Evolutionary conservation across 2,888 invertebrate genomes (phyloP), one percentile per base, ranked within the genome.

Genomic region (Aphidoletes aphidimyza): DNA sequence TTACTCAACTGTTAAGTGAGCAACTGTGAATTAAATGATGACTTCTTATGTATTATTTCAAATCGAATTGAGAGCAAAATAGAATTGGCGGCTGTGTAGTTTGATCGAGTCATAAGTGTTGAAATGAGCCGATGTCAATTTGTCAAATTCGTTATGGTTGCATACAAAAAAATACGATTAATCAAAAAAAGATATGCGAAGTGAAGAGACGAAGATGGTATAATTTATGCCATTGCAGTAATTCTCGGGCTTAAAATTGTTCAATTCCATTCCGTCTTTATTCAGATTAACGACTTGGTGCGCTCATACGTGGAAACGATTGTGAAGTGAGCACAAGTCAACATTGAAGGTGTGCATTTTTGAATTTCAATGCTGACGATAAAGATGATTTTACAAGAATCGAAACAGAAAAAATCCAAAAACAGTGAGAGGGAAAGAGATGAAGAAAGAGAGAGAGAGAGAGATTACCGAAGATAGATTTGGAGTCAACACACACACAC

Each of bases 81-180:
- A n/a, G n/a, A n/a, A n/a, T n/a, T n/a, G n/a, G n/a, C n/a, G n/a
- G n/a, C n/a, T n/a, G n/a, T n/a, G n/a, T n/a, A n/a, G n/a, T n/a
- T n/a, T n/a, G n/a, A n/a, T 59, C 59, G 59, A 59, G 19, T 11
- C 8, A 19, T 39, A 45, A 83, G 83, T 83, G 83, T 83, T 83
- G 39, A 26, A 83, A 83, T 11, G 3, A 36, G n/a, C 81, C 37
- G 37, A 83, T 83, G 39, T 83, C 83, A 85, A 85, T 85, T 85
- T 85, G 85, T 85, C 85, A 85, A 85, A 85, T 85, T 85, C 59
- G 85, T 85, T 85, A 83, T 83, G 85, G 83, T 83, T 34, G 37
- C 81, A n/a, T 37, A 37, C 22, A 30, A 85, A 83, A 83, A 49
- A 30, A 83, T 83, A 59, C 83, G 83, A 85, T 85, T 59, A 84